Base-by-base conservation (phyloP, 2,888 invertebrate species). In the Cotesia congregata region DNA sequence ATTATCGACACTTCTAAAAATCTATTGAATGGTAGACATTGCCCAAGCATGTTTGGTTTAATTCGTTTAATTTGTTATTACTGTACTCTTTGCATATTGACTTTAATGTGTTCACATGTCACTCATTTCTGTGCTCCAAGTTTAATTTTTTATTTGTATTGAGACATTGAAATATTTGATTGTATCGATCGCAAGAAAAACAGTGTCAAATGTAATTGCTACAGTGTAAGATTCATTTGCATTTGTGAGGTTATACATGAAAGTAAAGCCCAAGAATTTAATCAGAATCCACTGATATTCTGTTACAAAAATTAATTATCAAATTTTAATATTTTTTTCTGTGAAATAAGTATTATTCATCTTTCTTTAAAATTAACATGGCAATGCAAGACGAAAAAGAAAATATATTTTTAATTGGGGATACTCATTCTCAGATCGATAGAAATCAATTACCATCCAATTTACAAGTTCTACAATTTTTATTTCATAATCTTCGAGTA, bases 1-100 rank as follows among this genome's bases (percentile, higher is more conserved):
- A n/a, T n/a, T n/a, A n/a, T n/a, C n/a, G n/a, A n/a, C 59, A 59
- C 59, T 59, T 59, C 59, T 59, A 59, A 59, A 59, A 59, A 59
- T 12, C 59, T 59, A n/a, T 59, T 59, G 20, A 12, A 59, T n/a
- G n/a, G 59, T 59, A 59, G 59, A 59, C 59, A 1, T 59, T 59
- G 59, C 59, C 9, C 20, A 20, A 20, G 20, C 20, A 20, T 20
- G 20, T 20, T 20, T 20, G 20, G 20, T 20, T 20, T 20, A 20
- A 20, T 20, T 59, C 9, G n/a, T 59, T 59, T 59, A 59, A 59
- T 59, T 59, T 59, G 59, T 59, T 59, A n/a, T 59, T 7, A 59
- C 59, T 59, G 59, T 59, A 59, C 59, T 59, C 59, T 12, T 59
- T n/a, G 2, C 7, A 59, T 59, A 59, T 59, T 59, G 59, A 59